Evolutionary conservation across 92 coral and sea anemone genomes (phyloP), one percentile per base, ranked within the genome.

Genomic region (Heteractis magnifica): DNA sequence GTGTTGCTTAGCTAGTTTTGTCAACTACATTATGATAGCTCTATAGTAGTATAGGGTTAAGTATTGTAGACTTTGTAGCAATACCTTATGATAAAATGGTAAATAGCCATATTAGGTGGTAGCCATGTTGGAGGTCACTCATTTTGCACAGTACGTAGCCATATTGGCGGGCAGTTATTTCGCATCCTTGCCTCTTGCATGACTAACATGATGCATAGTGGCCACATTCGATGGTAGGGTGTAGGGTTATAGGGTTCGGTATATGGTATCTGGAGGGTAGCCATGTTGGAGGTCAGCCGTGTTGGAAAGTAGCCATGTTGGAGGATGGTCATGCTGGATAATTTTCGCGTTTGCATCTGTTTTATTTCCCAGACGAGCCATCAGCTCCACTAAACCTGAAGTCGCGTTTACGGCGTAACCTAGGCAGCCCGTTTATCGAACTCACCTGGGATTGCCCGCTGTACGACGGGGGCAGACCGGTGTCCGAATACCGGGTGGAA

Each of bases 391-490:
- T 70, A 64, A 78, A 77, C 15, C 76, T 84, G 15, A 70, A 56
- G 10, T 76, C 62, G 12, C 70, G 55, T 4, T 76, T 84, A 14
- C 65, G 78, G 19, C 87, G 87, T 10, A 77, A 76, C 78, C 65
- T 60, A 15, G 87, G 87, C 18, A 71, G 62, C 26, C 82, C 87
- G 11, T 77, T 49, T 51, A 68, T 84, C 81, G 51, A 70, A 58
- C 75, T 84, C 51, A 65, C 77, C 15, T 84, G 87, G 87, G 82
- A 71, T 5, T 77, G 64, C 74, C 87, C 87, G 51, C 78, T 71
- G 49, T 77, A 84, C 56, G 87, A 84, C 51, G 87, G 87, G 8
- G 87, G 87, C 20, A 77, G 77, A 34, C 18, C 50, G 0, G 87
- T 84, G 4, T 56, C 82, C 48, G 82, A 60, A 14, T 84, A 84